Conservation (phyloP, 2,113 vertebrate genomes). For the Dromiciops gliroides region DNA sequence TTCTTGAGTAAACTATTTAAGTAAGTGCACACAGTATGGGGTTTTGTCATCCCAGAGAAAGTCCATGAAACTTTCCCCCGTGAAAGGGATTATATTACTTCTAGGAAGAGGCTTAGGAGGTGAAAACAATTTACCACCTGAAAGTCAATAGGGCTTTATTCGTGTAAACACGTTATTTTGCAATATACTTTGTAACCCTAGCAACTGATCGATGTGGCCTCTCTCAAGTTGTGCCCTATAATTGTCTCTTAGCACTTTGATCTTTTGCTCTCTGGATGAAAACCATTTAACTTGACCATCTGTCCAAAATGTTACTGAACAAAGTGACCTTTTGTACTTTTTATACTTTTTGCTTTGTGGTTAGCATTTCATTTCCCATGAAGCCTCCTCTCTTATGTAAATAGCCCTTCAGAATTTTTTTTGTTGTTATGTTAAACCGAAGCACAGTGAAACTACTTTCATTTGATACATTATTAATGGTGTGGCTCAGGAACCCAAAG, state of each 20-base stretch:
- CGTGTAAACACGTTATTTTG: conserved; percentile 38
- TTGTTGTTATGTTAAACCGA: conserved; percentile 37
- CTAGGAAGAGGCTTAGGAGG: not conserved
- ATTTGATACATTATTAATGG: conserved; percentile 72
- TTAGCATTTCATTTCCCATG: conserved; percentile 18
- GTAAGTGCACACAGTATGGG: not conserved
- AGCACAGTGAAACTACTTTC: conserved; percentile 57
- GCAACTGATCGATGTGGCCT: not conserved
- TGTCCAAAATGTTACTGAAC: not conserved
- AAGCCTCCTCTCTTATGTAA: conserved; percentile 52
- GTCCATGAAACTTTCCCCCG: not conserved
- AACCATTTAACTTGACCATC: conserved; percentile 54
- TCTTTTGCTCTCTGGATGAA: conserved; percentile 49
- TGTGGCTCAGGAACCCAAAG: conserved; percentile 23
- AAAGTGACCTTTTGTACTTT: conserved; percentile 41
- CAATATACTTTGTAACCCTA: conserved; percentile 43
- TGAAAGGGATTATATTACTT: conserved; percentile 9
- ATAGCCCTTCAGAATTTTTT: conserved; percentile 20
- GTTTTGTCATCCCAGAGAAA: not conserved
- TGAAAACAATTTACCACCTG: conserved; percentile 50
- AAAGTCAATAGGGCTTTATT: conserved; percentile 1
- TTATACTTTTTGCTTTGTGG: conserved; percentile 1
- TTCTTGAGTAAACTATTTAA: not conserved
- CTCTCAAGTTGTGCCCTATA: conserved; percentile 55
- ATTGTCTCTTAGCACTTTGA: conserved; percentile 48